Percentiles rank a stretch among this genome's conserved stretches.
Conservation (phyloP, 2,888 invertebrate genomes). For the Brachylomia viminalis region DNA sequence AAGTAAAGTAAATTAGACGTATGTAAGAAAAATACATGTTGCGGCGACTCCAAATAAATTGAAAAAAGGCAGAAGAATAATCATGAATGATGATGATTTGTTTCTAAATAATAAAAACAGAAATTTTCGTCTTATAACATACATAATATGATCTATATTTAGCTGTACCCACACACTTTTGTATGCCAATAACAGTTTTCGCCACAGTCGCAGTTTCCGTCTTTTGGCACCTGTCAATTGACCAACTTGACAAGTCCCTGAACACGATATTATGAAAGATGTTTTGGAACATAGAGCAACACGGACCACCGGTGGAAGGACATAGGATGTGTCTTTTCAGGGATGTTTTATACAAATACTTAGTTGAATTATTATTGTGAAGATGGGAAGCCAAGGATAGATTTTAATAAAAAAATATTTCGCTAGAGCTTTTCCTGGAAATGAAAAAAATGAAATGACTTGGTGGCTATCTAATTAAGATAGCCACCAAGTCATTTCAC, state of each 20-base stretch:
- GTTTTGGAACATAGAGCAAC: background rate
- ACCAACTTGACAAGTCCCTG: slow-evolving; percentile 24
- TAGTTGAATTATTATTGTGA: background rate
- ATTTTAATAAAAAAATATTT: background rate
- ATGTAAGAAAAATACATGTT: background rate
- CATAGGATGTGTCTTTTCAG: background rate
- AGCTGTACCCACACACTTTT: background rate
- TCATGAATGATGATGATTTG: background rate
- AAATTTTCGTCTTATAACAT: background rate
- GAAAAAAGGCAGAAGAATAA: background rate
- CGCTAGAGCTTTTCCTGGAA: background rate
- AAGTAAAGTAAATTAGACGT: no score
- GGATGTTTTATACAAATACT: background rate
- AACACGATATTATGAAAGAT: slow-evolving; percentile 15
- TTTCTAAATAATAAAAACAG: background rate
- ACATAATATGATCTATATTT: background rate
- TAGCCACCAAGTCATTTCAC: background rate
- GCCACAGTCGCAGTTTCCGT: background rate
- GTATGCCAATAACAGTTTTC: slow-evolving; percentile 18
- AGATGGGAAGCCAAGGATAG: no score
- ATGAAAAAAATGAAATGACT: no score
- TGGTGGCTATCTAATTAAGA: background rate
- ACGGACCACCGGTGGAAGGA: no score
- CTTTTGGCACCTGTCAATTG: slow-evolving; percentile 29
- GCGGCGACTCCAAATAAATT: background rate